Percentiles rank a stretch among this genome's conserved stretches.
phyloP scores from a whole-genome alignment of 2,113 vertebrate species.

The Seriola quinqueradiata region DNA sequence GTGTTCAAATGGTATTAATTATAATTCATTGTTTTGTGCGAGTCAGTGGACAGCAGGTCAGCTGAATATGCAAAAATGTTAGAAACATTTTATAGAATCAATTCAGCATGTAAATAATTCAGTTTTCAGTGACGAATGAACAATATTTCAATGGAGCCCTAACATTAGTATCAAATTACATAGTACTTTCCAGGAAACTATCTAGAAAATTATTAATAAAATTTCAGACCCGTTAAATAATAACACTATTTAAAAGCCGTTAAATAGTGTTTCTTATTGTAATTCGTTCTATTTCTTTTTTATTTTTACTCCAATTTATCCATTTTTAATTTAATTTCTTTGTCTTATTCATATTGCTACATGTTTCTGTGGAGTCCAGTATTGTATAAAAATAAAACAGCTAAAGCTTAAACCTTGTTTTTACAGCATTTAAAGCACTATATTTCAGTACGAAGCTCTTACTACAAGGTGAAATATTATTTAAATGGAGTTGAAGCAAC shows the following conservation, averaged over 20 bases:
- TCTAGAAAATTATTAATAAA: not conserved
- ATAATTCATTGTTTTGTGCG: not conserved
- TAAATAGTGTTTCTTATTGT: not conserved
- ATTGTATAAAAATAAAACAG: not conserved
- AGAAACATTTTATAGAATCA: not conserved
- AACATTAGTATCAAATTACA: not conserved
- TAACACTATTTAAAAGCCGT: too few relatives aligned
- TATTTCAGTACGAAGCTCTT: not conserved
- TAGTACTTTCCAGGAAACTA: not conserved
- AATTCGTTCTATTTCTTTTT: not conserved
- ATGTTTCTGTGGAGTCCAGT: not conserved
- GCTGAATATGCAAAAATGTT: not conserved
- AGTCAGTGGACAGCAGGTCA: too few relatives aligned
- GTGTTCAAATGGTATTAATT: not conserved
- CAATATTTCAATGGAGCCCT: not conserved
- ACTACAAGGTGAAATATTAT: not conserved
- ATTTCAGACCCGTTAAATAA: not conserved
- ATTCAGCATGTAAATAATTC: not conserved
- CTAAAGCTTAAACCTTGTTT: not conserved
- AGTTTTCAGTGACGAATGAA: not conserved
- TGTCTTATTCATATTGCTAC: not conserved
- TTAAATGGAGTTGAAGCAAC: conserved; percentile 3
- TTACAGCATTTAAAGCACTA: not conserved
- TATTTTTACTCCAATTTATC: not conserved
- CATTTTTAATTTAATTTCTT: not conserved